Evolutionary conservation across 2,113 vertebrate species (phyloP), one percentile per base, ranked within the genome.

Genomic region (Anseranas semipalmata): DNA sequence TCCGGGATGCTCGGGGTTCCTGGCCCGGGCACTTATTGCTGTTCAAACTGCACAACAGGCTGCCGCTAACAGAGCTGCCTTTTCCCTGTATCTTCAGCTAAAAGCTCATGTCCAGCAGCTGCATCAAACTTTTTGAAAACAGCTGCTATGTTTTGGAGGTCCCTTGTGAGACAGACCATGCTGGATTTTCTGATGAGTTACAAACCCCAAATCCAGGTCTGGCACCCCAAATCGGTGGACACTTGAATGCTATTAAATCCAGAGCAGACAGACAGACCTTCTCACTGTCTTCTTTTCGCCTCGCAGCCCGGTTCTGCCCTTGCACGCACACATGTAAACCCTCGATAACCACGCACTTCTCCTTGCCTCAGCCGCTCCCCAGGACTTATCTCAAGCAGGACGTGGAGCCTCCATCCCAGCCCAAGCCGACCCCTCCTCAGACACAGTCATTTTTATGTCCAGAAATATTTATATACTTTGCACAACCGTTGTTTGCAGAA

Each of bases 401-500:
- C 6, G 3, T n/a, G 35, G 74, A 96, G 76, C 81, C 53, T 93
- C 48, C 84, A 89, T 32, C 80, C 46, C 78, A 95, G 73, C 41
- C 79, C 80, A 91, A 55, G n/a, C 0, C 15, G 63, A 81, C 73
- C 28, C 67, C 87, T 88, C 58, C 55, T 88, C 91, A 91, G 84
- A 95, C 94, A 96, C 46, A 90, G 82, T 70, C 37, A 94, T 67
- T 94, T 96, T 92, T 94, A 95, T 97, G 93, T 95, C 59, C 87
- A 87, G 95, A 90, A 97, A 95, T 96, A 97, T 93, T 97, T 97
- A 97, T 97, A 87, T 95, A 96, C 92, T 96, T 96, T 96, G 81
- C 90, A 92, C 92, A 93, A 95, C 89, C 12, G 37, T 53, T 97
- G 93, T 94, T 92, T 96, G 95, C 95, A 93, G 94, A 94, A 96